Percentiles rank a stretch among this genome's conserved stretches.
These are phyloP conservation scores for Todiramphus chloris DNA, from an alignment of 2,113 vertebrate species.

Conservation along the genomic window DNA sequence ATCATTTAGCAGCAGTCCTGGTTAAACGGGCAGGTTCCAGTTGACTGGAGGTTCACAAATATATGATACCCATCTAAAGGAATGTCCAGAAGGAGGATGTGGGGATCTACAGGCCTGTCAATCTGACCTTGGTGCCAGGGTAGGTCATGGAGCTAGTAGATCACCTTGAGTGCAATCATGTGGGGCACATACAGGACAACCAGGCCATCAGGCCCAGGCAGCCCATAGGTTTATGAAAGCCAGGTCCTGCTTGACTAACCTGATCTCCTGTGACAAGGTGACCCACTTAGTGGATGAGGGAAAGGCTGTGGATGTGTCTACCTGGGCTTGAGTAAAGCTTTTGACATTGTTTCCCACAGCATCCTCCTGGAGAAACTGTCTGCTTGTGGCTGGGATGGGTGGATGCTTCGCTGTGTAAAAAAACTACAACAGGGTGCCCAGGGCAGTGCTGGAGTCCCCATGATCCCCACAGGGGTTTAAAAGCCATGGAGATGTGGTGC, in stretches of 20 bases:
- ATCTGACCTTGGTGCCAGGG: not conserved
- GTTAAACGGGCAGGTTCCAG: not conserved
- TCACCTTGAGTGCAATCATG: not conserved
- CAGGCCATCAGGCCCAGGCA: not conserved
- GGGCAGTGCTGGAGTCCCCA: not conserved
- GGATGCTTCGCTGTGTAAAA: too few species aligned
- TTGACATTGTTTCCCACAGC: not conserved
- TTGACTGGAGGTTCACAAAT: not conserved
- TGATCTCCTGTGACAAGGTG: not conserved
- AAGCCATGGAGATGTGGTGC: not conserved
- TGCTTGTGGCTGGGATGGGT: not conserved
- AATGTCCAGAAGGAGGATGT: not conserved
- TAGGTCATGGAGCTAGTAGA: not conserved
- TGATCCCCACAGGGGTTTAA: not conserved
- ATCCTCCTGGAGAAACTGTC: not conserved
- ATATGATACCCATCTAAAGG: not conserved
- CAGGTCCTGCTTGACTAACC: not conserved
- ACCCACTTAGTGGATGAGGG: not conserved
- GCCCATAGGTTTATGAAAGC: not conserved
- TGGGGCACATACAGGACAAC: not conserved
- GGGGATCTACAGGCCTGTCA: not conserved
- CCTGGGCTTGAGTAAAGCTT: not conserved
- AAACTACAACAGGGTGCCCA: not conserved
- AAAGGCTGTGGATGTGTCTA: not conserved
- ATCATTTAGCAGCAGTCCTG: not conserved